Percentiles rank a stretch among this genome's conserved stretches.
phyloP scores from a whole-genome alignment of 1,140 invertebrate genomes.

The Drosophila kepulauana region DNA sequence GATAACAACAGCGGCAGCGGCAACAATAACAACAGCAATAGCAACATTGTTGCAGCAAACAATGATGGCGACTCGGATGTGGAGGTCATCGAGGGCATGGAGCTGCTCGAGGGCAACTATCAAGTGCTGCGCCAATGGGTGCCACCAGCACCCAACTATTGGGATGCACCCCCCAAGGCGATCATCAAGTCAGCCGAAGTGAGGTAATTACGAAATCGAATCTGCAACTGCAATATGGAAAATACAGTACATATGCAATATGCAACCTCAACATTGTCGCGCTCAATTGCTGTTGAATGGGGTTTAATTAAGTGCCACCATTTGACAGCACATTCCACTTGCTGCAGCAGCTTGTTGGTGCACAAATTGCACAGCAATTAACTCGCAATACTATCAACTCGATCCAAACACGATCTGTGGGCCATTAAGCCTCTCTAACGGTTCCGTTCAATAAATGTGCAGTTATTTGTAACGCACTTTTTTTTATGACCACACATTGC shows the following conservation, averaged over 20 bases:
- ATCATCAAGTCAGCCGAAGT: constrained; percentile 84
- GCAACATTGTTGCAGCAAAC: constrained; percentile 21
- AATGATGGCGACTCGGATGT: constrained; percentile 78
- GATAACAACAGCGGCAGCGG: constrained; percentile 49
- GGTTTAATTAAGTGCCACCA: constrained; percentile 76
- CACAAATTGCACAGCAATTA: constrained; percentile 81
- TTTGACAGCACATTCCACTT: constrained; percentile 74
- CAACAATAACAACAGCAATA: constrained; percentile 45
- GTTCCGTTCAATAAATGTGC: constrained; percentile 67
- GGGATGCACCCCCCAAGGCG: constrained; percentile 84
- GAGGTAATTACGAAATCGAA: constrained; percentile 60
- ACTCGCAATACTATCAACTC: constrained; percentile 36
- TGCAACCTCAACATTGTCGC: constrained; percentile 8
- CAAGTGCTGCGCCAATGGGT: constrained; percentile 83
- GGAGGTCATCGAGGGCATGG: constrained; percentile 84
- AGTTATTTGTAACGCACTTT: constrained; percentile 81
- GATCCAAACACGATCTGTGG: constrained; percentile 22
- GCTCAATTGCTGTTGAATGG: constrained; percentile 55
- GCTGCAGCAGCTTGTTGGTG: constrained; percentile 20
- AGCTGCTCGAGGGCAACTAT: constrained; percentile 84
- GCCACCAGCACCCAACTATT: constrained; percentile 82
- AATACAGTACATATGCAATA: not conserved
- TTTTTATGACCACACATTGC: constrained; percentile 71
- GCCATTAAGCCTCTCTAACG: constrained; percentile 57
- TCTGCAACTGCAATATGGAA: not conserved